phyloP scores from a whole-genome alignment of 2,113 vertebrate species.

The Gobio gobio region DNA sequence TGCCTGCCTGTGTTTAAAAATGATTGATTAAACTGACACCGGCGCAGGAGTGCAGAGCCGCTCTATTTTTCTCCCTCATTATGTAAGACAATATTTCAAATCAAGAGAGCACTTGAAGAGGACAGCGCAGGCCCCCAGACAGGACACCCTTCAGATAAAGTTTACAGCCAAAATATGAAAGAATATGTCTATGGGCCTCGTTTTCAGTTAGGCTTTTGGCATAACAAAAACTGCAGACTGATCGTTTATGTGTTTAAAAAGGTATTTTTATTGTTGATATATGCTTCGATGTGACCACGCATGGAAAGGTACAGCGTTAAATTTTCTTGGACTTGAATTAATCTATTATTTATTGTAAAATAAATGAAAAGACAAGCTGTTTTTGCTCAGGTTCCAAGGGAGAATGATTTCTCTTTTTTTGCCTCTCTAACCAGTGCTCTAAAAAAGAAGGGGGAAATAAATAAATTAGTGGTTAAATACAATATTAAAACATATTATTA shows the following conservation, averaged over 20 bases:
- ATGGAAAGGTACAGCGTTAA: neutral
- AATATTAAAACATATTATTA: neutral
- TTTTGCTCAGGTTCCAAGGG: neutral
- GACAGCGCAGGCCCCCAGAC: slow-evolving; percentile 73
- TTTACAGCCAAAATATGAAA: slow-evolving; percentile 55
- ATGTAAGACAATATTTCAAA: slow-evolving; percentile 83
- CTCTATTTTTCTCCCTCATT: slow-evolving; percentile 77
- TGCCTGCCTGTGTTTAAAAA: slow-evolving; percentile 81
- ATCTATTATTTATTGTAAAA: neutral
- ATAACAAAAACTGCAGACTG: neutral
- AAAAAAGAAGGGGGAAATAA: neutral
- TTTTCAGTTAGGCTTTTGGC: neutral
- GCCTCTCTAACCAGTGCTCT: neutral
- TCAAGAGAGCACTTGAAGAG: slow-evolving; percentile 76
- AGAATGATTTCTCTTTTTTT: neutral
- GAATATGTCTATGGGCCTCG: neutral
- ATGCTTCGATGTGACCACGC: neutral
- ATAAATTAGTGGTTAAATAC: neutral
- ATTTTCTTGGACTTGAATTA: neutral
- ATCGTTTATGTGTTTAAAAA: slow-evolving; percentile 59
- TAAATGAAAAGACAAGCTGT: neutral
- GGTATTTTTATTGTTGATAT: neutral
- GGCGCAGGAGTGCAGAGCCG: slow-evolving; percentile 76
- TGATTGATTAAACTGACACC: slow-evolving; percentile 86
- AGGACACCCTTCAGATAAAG: slow-evolving; percentile 76